Base-by-base conservation (phyloP, 2,888 invertebrate genomes). In the Melipona beecheii region DNA sequence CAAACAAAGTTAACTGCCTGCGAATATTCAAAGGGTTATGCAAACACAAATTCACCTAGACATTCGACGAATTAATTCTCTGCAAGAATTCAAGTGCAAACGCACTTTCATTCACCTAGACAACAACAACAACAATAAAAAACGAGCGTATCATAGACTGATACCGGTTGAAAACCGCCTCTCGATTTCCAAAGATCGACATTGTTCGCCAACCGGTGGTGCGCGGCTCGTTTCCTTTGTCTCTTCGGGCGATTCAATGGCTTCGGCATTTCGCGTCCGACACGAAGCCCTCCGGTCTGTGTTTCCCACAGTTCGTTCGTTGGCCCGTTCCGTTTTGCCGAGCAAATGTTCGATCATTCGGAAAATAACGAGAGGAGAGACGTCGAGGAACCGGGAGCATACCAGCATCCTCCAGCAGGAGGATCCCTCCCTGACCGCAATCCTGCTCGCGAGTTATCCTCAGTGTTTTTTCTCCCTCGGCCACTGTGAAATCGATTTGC, bases 321-420 rank as follows among this genome's bases (percentile, higher is more conserved):
- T 58, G 36, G 68, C 36, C 66, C 81, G 88, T 87, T 89, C 87
- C 87, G 62, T 87, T 81, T 74, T 78, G 78, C 73, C 81, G 85
- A 70, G 79, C 87, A 88, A 88, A 85, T 85, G 89, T 88, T 86
- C 88, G 89, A 88, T 88, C 89, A 80, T 21, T 82, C 65, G 88
- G 88, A 88, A 89, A 88, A 86, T 87, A 84, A 89, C 74, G 80
- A 85, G 74, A 73, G 70, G 80, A 85, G 74, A 73, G 70, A 68
- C 62, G 71, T 71, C 52, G 75, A 78, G 69, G 31, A 56, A 15
- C 24, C 62, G 15, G 31, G 60, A 54, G 43, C 9, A 9, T 9
- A 43, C 9, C 43, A 43, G 9, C 43, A 43, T 43, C 43, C 43
- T 43, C 9, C 43, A 11, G 11, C 43, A 9, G 9, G 43, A 1